phyloP scores from a whole-genome alignment of 2,797 vertebrate species.

The Smutsia temminckii region DNA sequence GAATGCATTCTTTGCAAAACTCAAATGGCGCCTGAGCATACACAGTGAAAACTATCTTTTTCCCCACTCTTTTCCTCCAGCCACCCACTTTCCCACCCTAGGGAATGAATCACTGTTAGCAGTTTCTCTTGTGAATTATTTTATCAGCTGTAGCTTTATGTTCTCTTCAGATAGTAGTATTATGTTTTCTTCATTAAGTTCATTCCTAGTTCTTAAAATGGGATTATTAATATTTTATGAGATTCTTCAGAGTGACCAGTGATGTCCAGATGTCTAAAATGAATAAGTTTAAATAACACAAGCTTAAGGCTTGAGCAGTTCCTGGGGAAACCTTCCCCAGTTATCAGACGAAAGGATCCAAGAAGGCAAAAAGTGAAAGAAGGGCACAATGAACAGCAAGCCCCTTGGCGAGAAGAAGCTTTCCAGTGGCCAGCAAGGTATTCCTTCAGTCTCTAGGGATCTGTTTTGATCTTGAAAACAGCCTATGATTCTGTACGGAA shows the following conservation, averaged over 20 bases:
- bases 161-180: background rate
- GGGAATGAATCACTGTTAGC: background rate
- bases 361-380: background rate
- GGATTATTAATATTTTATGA: background rate
- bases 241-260: background rate
- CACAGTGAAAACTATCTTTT: background rate
- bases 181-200: background rate
- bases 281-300: background rate
- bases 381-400: background rate
- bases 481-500: background rate
- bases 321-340: background rate
- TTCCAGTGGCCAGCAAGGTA: background rate
- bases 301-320: background rate
- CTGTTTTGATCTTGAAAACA: background rate
- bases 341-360: background rate
- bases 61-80: background rate
- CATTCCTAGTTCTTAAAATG: background rate
- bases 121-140: background rate
- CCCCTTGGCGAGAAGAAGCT: background rate
- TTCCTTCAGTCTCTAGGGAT: background rate
- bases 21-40: background rate
- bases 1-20: background rate
- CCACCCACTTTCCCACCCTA: background rate
- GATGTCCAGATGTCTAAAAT: background rate
- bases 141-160: background rate